A percentile compares a stretch with the other conserved stretches of the same genome.
These are phyloP conservation scores for Neosalanx taihuensis DNA, from an alignment of 2,797 vertebrate species.

Conservation along the genomic window DNA sequence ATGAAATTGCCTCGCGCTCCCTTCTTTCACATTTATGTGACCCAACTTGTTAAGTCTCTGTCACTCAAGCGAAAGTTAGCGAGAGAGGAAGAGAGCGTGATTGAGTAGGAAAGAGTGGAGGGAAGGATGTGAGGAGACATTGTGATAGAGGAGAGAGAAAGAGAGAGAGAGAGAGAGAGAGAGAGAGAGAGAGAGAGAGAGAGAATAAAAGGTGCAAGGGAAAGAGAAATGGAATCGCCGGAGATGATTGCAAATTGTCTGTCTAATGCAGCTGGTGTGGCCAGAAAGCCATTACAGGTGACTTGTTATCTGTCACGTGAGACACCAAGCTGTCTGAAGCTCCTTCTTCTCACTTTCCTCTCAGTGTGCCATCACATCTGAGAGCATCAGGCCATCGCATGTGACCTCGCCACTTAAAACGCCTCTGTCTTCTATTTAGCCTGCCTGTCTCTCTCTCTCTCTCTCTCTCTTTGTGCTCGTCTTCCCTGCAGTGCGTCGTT, in stretches of 20 bases:
- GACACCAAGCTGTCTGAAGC: conserved; percentile 66
- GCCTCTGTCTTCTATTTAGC: conserved; percentile 58
- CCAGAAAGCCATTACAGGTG: conserved; percentile 72
- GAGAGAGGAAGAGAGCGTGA: neutral
- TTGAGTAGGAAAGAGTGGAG: conserved; percentile 40
- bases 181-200: neutral
- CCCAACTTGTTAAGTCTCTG: conserved; percentile 73
- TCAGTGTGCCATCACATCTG: conserved; percentile 62
- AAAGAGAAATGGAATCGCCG: conserved; percentile 67
- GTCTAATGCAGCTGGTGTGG: conserved; percentile 59
- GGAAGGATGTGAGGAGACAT: conserved; percentile 64
- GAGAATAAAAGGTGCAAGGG: conserved; percentile 14
- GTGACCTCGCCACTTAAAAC: conserved; percentile 70
- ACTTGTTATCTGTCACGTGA: conserved; percentile 71
- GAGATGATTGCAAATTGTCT: conserved; percentile 71
- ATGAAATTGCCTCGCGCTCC: conserved; percentile 50
- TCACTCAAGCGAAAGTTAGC: conserved; percentile 59
- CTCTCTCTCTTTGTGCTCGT: conserved; percentile 27
- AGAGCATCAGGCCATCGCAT: conserved; percentile 73
- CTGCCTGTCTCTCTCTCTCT: conserved; percentile 34
- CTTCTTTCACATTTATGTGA: conserved; percentile 65
- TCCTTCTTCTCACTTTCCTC: conserved; percentile 67
- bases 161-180: conserved; percentile 3
- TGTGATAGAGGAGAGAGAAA: conserved; percentile 61
- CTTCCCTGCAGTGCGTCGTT: conserved; percentile 54